These are phyloP conservation scores for Lophura nycthemera DNA, from an alignment of 2,113 vertebrate species.

Conservation along the genomic window DNA sequence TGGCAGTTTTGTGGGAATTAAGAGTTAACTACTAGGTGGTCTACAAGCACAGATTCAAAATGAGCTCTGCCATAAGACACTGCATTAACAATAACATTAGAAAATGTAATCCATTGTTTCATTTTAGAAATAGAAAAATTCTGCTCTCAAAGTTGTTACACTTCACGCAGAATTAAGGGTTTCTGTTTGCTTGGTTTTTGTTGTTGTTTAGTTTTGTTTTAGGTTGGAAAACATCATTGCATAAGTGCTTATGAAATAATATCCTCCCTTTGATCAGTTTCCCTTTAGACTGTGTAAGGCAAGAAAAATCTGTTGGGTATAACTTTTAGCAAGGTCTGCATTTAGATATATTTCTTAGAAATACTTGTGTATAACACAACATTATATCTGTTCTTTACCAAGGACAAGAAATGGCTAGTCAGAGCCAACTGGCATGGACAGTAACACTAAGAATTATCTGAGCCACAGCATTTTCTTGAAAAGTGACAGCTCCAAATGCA, in stretches of 20 bases:
- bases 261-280: neutral
- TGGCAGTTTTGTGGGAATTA: neutral
- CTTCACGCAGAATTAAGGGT: neutral
- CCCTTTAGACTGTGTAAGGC: neutral
- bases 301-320: conserved; percentile 9
- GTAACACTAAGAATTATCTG: neutral
- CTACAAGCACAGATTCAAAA: neutral
- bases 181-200: neutral
- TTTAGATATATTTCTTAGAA: conserved; percentile 49
- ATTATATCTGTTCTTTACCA: conserved; percentile 25
- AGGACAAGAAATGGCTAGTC: neutral
- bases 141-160: neutral
- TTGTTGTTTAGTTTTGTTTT: neutral
- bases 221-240: neutral
- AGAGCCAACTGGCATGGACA: conserved; percentile 46
- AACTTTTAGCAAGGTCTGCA: neutral
- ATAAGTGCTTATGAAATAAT: neutral
- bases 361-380: conserved; percentile 29
- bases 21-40: neutral
- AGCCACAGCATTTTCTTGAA: conserved; percentile 21
- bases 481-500: conserved; percentile 41
- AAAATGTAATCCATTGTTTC: neutral
- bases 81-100: neutral
- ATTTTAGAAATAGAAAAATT: neutral
- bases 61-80: neutral